Conservation (phyloP, 2,113 vertebrate species). For the Rhea americana region DNA sequence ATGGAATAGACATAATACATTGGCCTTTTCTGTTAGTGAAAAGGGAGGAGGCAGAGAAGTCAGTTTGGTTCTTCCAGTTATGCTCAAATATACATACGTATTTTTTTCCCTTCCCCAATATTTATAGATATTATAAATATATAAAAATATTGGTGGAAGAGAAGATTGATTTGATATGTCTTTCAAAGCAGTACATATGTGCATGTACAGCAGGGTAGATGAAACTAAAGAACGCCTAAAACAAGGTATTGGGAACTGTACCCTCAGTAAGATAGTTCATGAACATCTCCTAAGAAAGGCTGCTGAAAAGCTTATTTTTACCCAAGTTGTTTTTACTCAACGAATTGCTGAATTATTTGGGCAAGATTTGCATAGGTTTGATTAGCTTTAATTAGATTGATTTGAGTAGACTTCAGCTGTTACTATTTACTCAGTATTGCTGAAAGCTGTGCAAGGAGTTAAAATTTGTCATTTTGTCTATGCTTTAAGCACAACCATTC, state of each 20-base stretch:
- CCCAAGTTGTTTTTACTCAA: accelerated
- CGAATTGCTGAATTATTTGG: not conserved
- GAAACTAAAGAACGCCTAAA: not conserved
- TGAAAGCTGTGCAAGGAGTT: not conserved
- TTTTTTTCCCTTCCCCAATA: not conserved
- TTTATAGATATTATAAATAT: not conserved
- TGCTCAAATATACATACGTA: not conserved
- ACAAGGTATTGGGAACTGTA: not conserved
- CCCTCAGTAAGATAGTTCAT: not conserved
- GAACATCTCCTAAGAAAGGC: not conserved
- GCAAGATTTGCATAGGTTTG: not conserved
- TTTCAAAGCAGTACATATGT: not conserved
- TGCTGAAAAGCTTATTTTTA: not conserved
- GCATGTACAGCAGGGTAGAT: not conserved
- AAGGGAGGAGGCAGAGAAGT: conserved; percentile 2
- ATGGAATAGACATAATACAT: not conserved
- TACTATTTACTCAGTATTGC: not conserved
- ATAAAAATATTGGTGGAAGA: not conserved
- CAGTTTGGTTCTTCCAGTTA: not conserved
- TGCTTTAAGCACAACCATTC: not conserved
- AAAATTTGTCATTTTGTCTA: not conserved
- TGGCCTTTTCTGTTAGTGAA: not conserved
- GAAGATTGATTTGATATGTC: not conserved
- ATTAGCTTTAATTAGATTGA: no score
- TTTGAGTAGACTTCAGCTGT: not conserved